Evolutionary conservation across 2,113 vertebrate species (phyloP).

Genomic region (Ceyx margarethae): DNA sequence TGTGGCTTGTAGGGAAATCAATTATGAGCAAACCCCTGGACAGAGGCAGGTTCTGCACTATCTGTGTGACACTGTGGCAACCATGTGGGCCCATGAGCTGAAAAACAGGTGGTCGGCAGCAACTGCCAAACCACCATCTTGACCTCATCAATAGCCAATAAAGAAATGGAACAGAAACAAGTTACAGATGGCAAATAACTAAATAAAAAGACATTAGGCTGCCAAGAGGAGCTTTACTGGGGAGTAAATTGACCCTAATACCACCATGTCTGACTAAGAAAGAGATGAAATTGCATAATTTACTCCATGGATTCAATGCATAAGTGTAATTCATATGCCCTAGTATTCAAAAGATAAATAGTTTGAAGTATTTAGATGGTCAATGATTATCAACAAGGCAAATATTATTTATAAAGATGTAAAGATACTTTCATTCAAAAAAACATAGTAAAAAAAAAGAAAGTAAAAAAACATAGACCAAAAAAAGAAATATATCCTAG

Average conservation of each 20-base stretch:
- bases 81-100: background rate
- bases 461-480: background rate
- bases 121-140: background rate
- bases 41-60: background rate
- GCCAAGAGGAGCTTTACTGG: background rate
- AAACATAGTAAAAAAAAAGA: background rate
- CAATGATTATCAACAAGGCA: background rate
- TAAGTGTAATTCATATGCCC: background rate
- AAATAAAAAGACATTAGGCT: background rate
- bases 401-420: background rate
- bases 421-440: background rate
- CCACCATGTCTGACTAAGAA: background rate
- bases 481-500: background rate
- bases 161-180: constrained; percentile 26
- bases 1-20: background rate
- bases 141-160: constrained; percentile 16
- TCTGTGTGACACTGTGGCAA: fast-evolving
- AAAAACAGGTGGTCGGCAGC: background rate
- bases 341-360: background rate
- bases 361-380: background rate
- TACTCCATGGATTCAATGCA: background rate
- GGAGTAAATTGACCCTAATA: background rate
- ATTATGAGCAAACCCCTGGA: background rate
- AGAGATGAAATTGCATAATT: background rate
- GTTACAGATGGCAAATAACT: constrained; percentile 28